Evolutionary conservation across 2,888 invertebrate genomes (phyloP), one percentile per base, ranked within the genome.

Genomic region (Polylopha cassiicola): DNA sequence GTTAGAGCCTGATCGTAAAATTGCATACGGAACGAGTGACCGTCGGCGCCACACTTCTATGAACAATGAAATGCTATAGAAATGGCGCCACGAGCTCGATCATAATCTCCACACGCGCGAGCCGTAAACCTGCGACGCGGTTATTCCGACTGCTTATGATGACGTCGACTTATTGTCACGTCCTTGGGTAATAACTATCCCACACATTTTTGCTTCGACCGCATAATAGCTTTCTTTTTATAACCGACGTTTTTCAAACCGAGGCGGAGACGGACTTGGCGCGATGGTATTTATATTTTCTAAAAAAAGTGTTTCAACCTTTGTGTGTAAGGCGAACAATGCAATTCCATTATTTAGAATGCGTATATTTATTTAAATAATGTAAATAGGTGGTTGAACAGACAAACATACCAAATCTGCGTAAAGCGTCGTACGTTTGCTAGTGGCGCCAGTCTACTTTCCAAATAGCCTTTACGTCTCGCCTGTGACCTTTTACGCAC

Each of bases 401-500:
- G n/a, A n/a, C n/a, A n/a, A 9, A 4, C 22, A 9, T 9, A 3
- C 22, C n/a, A n/a, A n/a, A n/a, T n/a, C n/a, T 7, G 38, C 24
- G 24, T 28, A 28, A 16, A 17, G 27, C 32, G 31, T 14, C 16
- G 26, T 17, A 21, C 24, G 9, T 27, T n/a, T n/a, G n/a, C n/a
- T n/a, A n/a, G n/a, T n/a, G 84, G 84, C 84, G 84, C 84, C 84
- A 77, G 57, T 70, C 80, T 61, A 80, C 84, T 82, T 82, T 82
- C 76, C 75, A 76, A 76, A 77, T 78, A 80, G 78, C 82, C 80
- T 82, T 79, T 73, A 61, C 54, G 84, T 82, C 84, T 82, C 73
- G 81, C 71, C 75, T 74, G 72, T 78, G 82, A 84, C 84, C 84
- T 84, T 82, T 82, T 79, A 76, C 71, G 78, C 71, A 60, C 61